phyloP scores from a whole-genome alignment of 2,888 invertebrate genomes.

The Acleris holmiana region DNA sequence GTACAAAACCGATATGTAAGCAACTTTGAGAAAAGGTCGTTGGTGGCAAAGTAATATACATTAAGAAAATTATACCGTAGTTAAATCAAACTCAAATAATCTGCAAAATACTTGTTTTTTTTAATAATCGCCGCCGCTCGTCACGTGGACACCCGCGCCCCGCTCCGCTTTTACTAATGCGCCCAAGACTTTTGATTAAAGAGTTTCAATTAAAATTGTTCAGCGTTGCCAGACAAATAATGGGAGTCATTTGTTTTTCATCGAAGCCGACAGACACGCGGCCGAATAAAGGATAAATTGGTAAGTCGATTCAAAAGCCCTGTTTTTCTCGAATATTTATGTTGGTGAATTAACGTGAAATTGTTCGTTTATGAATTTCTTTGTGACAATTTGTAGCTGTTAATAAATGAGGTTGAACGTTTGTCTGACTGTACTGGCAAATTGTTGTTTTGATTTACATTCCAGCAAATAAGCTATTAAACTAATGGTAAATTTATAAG shows the following conservation, averaged over 20 bases:
- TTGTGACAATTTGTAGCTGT: not conserved
- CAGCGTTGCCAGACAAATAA: constrained; percentile 27
- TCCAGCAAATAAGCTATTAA: too few species aligned
- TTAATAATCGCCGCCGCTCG: not conserved
- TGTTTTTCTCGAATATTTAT: not conserved
- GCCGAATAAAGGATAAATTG: constrained; percentile 4
- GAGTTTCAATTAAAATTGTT: constrained; percentile 37
- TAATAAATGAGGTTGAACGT: too few species aligned
- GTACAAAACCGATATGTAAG: too few species aligned
- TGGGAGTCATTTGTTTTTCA: constrained; percentile 32
- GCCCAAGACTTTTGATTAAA: constrained; percentile 30
- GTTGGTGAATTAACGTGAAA: constrained; percentile 2
- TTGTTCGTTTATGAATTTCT: constrained; percentile 1
- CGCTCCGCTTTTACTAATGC: not conserved
- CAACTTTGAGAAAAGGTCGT: too few species aligned
- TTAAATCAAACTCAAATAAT: not conserved
- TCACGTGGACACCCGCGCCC: not conserved
- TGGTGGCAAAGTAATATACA: too few species aligned
- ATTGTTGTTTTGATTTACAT: too few species aligned
- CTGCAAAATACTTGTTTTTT: not conserved
- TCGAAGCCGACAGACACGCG: constrained; percentile 12
- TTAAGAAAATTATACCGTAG: too few species aligned
- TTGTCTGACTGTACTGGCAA: too few species aligned
- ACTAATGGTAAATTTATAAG: too few species aligned
- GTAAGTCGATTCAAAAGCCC: not conserved